Evolutionary conservation across 2,888 invertebrate species (phyloP).

Genomic region (Metacarcinus magister): DNA sequence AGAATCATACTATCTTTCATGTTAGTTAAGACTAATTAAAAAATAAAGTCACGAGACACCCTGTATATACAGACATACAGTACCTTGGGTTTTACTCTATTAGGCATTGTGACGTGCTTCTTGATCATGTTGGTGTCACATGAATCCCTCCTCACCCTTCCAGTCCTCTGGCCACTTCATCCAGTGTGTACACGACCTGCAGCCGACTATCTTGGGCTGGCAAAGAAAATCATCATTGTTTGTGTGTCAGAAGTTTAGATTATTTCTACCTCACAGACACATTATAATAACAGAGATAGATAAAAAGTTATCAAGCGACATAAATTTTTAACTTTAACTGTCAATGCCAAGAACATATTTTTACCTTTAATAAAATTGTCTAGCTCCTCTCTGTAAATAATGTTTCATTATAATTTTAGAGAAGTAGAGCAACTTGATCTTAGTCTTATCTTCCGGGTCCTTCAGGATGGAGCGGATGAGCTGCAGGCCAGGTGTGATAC

Average conservation of each 20-base stretch:
- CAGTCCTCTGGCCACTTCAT: slow-evolving; percentile 82
- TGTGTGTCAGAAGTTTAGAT: not conserved
- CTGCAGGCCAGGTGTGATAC: slow-evolving; percentile 82
- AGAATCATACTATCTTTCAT: too few relatives aligned
- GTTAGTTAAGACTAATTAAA: too few relatives aligned
- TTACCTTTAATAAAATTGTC: slow-evolving; percentile 79
- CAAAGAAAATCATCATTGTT: not conserved
- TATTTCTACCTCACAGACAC: too few relatives aligned
- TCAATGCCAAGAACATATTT: not conserved
- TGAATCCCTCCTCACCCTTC: slow-evolving; percentile 82
- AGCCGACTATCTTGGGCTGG: slow-evolving; percentile 78
- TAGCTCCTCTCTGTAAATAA: slow-evolving; percentile 81
- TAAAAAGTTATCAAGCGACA: not conserved
- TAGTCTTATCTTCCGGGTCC: slow-evolving; percentile 77
- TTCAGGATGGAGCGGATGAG: slow-evolving; percentile 79
- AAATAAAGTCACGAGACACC: too few relatives aligned
- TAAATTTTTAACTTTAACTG: too few relatives aligned
- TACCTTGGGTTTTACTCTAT: slow-evolving; percentile 77
- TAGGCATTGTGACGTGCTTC: slow-evolving; percentile 71
- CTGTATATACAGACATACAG: too few relatives aligned
- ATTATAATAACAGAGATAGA: too few relatives aligned
- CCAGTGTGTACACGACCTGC: slow-evolving; percentile 76
- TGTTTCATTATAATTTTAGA: slow-evolving; percentile 79
- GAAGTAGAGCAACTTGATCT: slow-evolving; percentile 79
- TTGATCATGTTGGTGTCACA: slow-evolving; percentile 80